These are phyloP conservation scores for Argentina silus DNA, from an alignment of 2,797 vertebrate species.

Conservation along the genomic window DNA sequence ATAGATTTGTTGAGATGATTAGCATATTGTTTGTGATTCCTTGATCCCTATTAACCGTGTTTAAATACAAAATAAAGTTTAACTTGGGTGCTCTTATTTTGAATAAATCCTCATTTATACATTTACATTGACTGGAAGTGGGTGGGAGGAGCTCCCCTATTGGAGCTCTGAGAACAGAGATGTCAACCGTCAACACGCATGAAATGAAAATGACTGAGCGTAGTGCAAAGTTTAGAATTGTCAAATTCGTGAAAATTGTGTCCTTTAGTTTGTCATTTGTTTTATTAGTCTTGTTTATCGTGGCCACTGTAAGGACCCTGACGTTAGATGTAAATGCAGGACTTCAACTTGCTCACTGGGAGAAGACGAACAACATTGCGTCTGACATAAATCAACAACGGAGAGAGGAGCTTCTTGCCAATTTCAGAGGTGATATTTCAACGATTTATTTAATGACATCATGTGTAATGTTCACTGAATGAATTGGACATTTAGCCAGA, in stretches of 20 bases:
- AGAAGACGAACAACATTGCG: conserved; percentile 60
- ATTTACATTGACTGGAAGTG: too few relatives aligned
- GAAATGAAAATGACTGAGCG: conserved; percentile 56
- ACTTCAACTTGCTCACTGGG: conserved; percentile 74
- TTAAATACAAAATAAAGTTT: too few relatives aligned
- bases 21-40: too few relatives aligned
- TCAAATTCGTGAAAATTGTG: conserved; percentile 57
- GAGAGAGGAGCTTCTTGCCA: conserved; percentile 69
- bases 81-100: too few relatives aligned
- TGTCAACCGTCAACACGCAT: not conserved
- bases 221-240: conserved; percentile 25
- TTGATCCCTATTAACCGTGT: too few relatives aligned
- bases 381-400: conserved; percentile 59
- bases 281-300: conserved; percentile 44
- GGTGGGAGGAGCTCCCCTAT: too few relatives aligned
- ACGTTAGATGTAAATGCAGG: conserved; percentile 72
- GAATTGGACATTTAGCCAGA: not conserved
- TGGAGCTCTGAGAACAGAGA: too few relatives aligned
- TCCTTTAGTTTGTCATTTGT: conserved; percentile 32
- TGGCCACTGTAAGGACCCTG: conserved; percentile 66
- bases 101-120: too few relatives aligned
- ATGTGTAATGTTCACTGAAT: too few relatives aligned
- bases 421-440: conserved; percentile 79
- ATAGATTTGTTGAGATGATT: too few relatives aligned
- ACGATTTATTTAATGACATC: too few relatives aligned